Evolutionary conservation across 1,140 invertebrate species (phyloP), one percentile per base, ranked within the genome.

Genomic region (Apis cerana): DNA sequence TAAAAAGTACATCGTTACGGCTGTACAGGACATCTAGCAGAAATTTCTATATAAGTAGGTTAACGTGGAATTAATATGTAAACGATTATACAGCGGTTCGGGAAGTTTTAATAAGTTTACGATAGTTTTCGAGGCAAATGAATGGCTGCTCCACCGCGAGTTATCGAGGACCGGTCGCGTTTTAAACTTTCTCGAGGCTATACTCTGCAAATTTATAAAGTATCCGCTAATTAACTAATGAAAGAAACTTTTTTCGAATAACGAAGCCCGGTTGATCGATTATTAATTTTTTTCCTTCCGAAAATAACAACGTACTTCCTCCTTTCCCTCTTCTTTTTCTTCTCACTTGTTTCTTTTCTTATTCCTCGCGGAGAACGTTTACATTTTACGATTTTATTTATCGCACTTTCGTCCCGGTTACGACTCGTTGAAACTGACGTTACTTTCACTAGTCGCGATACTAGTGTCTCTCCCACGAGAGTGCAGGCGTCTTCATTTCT

Each of bases 61-160:
- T 79, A 69, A 48, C 56, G 67, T 8, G 23, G 56, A 50, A 71
- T 71, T 80, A 80, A 80, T 72, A 54, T 80, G 27, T 72, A 54
- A 50, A 72, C 68, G 43, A 52, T 62, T 80, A 72, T 52, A 52
- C 77, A 43, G 15, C 68, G 33, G 48, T 54, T 43, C 13, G 15
- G 33, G 33, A 80, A 71, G 12, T 72, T 80, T 64, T 61, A 80
- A 80, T 62, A 80, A 70, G 23, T 71, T 80, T 54, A 52, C 69
- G 77, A 80, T 80, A 80, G 68, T 72, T 72, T 13, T 23, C 13
- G 15, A 9, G 7, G 23, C 15, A 64, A 72, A 54, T 72, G 59
- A 80, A 80, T 64, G 43, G 58, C 58, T 23, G 10, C 48, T 61
- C 27, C 52, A 21, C 17, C n/a, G 52, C 17, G 64, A 71, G 43